phyloP scores from a whole-genome alignment of 2,797 vertebrate genomes.

The Smutsia temminckii region DNA sequence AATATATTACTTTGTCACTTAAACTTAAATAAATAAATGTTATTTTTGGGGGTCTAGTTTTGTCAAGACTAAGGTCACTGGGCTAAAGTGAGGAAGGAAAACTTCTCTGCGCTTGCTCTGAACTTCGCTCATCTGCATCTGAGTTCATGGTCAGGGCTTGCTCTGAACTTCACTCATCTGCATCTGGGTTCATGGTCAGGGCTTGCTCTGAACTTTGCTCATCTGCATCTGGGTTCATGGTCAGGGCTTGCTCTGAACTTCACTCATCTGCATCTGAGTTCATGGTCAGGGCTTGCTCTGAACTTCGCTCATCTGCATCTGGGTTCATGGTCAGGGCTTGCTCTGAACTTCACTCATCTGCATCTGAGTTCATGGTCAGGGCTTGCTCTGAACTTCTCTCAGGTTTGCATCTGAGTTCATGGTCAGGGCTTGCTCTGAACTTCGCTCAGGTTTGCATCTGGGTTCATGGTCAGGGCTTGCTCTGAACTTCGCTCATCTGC shows the following conservation, averaged over 20 bases:
- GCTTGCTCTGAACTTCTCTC: neutral
- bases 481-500: neutral
- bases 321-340: rapidly evolving
- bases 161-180: neutral
- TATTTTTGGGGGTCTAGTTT: too few species aligned
- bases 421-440: neutral
- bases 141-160: rapidly evolving
- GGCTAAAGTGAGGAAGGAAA: neutral
- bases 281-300: rapidly evolving
- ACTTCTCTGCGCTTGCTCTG: neutral
- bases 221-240: rapidly evolving
- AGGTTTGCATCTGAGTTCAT: rapidly evolving
- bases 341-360: neutral
- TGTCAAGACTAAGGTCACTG: neutral
- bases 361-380: rapidly evolving
- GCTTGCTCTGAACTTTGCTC: neutral
- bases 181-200: rapidly evolving
- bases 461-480: rapidly evolving
- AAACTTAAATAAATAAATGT: neutral
- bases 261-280: too few species aligned
- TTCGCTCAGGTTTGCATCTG: rapidly evolving
- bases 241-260: neutral
- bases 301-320: neutral
- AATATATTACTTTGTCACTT: neutral
- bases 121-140: neutral